Evolutionary conservation across 2,113 vertebrate genomes (phyloP).

Genomic region (Zosterops japonicus): DNA sequence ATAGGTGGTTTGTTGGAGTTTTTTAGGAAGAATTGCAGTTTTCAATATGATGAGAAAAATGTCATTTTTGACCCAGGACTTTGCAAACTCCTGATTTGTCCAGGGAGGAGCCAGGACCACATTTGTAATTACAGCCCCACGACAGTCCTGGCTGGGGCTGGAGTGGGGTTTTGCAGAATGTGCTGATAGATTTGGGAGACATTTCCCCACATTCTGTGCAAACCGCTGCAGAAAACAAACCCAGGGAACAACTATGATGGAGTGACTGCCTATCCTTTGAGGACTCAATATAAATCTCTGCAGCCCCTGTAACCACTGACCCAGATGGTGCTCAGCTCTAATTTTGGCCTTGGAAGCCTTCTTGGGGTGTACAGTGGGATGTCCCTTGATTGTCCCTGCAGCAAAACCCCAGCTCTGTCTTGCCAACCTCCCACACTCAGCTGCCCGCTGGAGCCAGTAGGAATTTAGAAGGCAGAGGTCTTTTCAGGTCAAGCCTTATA

Average conservation of each 20-base stretch:
- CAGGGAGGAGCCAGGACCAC: neutral
- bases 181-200: neutral
- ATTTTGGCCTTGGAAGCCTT: neutral
- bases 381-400: neutral
- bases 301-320: neutral
- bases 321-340: neutral
- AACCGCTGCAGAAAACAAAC: neutral
- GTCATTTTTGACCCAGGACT: neutral
- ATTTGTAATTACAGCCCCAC: neutral
- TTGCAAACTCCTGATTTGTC: neutral
- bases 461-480: neutral
- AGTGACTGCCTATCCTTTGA: neutral
- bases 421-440: neutral
- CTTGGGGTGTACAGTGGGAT: neutral
- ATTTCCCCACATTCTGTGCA: neutral
- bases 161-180: neutral
- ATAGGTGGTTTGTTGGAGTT: neutral
- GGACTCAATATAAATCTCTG: neutral
- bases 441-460: neutral
- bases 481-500: neutral
- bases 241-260: neutral
- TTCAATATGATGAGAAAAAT: neutral
- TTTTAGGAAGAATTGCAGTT: neutral
- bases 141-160: accelerated
- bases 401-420: neutral